A percentile compares a stretch with the other conserved stretches of the same genome.
Evolutionary conservation across 2,888 invertebrate genomes (phyloP).

Genomic region (Eurois occulta): DNA sequence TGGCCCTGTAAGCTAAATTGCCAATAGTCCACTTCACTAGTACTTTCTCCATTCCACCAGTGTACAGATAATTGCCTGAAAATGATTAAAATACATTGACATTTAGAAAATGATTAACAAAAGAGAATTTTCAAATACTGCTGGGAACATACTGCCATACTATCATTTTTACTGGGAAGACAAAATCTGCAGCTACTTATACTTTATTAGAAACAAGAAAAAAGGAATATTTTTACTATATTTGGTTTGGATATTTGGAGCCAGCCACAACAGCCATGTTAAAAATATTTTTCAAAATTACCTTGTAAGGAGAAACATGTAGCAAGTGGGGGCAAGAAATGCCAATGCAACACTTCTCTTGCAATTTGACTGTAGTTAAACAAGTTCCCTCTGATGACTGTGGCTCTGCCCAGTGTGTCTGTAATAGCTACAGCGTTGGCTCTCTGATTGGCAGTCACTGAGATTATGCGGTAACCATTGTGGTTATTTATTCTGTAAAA

Average conservation of each 20-base stretch:
- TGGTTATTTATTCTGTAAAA: conserved; percentile 76
- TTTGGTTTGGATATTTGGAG: background rate
- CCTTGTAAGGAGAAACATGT: conserved; percentile 84
- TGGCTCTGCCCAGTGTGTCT: conserved; percentile 84
- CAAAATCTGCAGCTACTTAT: background rate
- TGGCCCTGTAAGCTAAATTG: conserved; percentile 77
- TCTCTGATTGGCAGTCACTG: conserved; percentile 82
- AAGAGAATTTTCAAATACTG: background rate
- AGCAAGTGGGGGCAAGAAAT: conserved; percentile 83
- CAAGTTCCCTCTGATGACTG: conserved; percentile 81
- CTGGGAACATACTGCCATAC: background rate
- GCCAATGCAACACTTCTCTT: conserved; percentile 87
- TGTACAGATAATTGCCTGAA: conserved; percentile 83
- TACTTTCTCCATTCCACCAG: conserved; percentile 88
- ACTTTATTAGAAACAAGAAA: background rate
- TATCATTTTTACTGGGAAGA: background rate
- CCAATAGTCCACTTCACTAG: conserved; percentile 87
- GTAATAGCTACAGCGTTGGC: conserved; percentile 81
- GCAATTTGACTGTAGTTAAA: conserved; percentile 76
- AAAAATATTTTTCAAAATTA: conserved; percentile 54
- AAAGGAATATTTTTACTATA: background rate
- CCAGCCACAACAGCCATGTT: background rate
- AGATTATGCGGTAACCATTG: conserved; percentile 79
- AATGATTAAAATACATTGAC: background rate
- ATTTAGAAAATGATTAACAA: background rate